Evolutionary conservation across 1,140 invertebrate genomes (phyloP), one percentile per base, ranked within the genome.

Genomic region (Bactericera cockerelli): DNA sequence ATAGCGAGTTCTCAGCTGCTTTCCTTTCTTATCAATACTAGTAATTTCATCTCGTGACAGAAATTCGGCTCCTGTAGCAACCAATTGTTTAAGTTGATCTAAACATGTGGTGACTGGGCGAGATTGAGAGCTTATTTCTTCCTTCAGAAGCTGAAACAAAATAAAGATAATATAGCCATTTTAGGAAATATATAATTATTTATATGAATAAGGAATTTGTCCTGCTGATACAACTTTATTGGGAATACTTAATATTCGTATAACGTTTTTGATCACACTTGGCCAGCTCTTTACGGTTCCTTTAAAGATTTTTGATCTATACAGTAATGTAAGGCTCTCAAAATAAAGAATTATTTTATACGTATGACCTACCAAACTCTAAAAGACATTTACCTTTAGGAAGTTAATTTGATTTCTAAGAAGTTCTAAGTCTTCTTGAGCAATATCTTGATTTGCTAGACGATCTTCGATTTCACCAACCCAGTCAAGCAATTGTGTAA

Each of bases 71-170:
- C 89, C 90, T 39, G 89, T 90, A 1, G 93, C 79, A 1, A 93
- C 84, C 8, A 98, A 79, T 68, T 94, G 89, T 56, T 90, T 82
- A 1, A 93, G 86, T 77, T 95, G 90, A 71, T 96, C 93, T 55
- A 92, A 75, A 63, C 89, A 89, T 16, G 87, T 83, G 33, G 85
- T 81, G 1, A 96, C 84, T 31, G 87, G 83, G 28, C 90, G 82
- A 65, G 83, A 81, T 71, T 95, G 89, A 42, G 83, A 80, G 65
- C 92, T 86, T 19, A 97, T 76, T 69, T 96, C 92, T 68, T 93
- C 89, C 70, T 90, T 90, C 59, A 96, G 82, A 70, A 86, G 81
- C 87, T 93, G 71, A 1, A 69, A 69, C 60, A 58, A 63, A 64
- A 65, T 54, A 57, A 60, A 56, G 55, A 42, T 62, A 59, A 61